Base-by-base conservation (phyloP, 2,113 vertebrate species). In the Phalacrocorax carbo region DNA sequence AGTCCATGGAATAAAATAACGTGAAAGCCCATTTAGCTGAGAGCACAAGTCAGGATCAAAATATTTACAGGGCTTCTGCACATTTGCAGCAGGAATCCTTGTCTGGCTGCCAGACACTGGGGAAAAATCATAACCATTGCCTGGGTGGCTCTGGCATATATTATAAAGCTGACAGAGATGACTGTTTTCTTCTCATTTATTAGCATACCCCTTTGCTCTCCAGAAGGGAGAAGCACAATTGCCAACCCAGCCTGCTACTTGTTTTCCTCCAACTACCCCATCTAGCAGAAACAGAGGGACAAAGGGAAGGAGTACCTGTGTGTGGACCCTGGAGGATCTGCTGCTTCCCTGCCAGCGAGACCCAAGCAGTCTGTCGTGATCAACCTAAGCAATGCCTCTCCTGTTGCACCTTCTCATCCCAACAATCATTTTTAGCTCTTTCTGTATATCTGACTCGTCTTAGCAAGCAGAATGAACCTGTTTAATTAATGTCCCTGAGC, bases 21-120 rank as follows among this genome's bases (percentile, higher is more conserved):
- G 4, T 55, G 75, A 83, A 95, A 96, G 78, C 44, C 26, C 26
- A 9, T 84, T 88, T 78, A 95, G n/a, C 82, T 64, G 81, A 85
- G 51, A 92, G 73, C 46, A 73, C 38, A 77, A 85, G 55, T 46
- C 46, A 66, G 34, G 83, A 91, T 76, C 58, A 94, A 95, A 96
- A 93, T 89, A 92, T 93, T 94, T 94, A 93, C 70, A 22, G 9
- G 13, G 57, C 61, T 94, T 82, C 86, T 87, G 69, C 66, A 82
- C 81, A 69, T 79, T 40, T n/a, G 62, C 73, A 91, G 15, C 14
- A 89, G 82, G 70, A 93, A 84, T 73, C 86, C 36, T 75, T 66
- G 55, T 66, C 81, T 51, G 61, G 48, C 75, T 94, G 94, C 77
- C 94, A 93, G 12, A 54, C n/a, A 27, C n/a, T 0, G 0, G 52